Evolutionary conservation across 2,797 vertebrate genomes (phyloP), one percentile per base, ranked within the genome.

Genomic region (Lateolabrax maculatus): DNA sequence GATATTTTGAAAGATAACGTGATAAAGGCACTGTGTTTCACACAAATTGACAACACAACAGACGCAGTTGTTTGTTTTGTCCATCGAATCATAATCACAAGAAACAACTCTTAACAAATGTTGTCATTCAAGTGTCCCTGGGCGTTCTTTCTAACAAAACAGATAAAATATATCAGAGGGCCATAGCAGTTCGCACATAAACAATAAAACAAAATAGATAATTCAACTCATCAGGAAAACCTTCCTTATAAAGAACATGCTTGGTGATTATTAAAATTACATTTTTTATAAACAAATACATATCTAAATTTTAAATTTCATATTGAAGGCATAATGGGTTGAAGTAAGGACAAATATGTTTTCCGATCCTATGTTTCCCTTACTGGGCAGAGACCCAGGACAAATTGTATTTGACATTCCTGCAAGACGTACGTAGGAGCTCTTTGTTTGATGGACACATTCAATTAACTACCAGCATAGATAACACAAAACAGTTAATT

Each of bases 1-100:
- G 82, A 87, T 79, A 81, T 81, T 84, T 86, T 70, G 27, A 90
- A 81, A 84, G 81, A 80, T 85, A 89, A 91, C 77, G 93, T 91
- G 83, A 88, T 31, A 77, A 93, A 87, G 82, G 93, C 94, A 95
- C 94, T 94, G 93, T 93, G 93, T 94, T 94, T 94, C 88, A 93
- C 94, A 94, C 91, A 91, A 94, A 92, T 53, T 63, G 87, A 92
- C 88, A 81, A 90, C 71, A 82, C 87, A 84, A 90, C 77, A 90
- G 90, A 96, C 94, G 95, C 95, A 94, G 96, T 81, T 75, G 77
- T 87, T 83, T 60, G 43, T 90, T 91, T 86, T 87, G 79, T 90
- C 79, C 79, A 77, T 87, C 46, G 76, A 87, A 88, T 87, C 76
- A 69, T 62, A 78, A 84, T 94, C 90, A 95, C 94, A 95, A 95